phyloP scores from a whole-genome alignment of 2,113 vertebrate genomes.

The Colossoma macropomum region DNA sequence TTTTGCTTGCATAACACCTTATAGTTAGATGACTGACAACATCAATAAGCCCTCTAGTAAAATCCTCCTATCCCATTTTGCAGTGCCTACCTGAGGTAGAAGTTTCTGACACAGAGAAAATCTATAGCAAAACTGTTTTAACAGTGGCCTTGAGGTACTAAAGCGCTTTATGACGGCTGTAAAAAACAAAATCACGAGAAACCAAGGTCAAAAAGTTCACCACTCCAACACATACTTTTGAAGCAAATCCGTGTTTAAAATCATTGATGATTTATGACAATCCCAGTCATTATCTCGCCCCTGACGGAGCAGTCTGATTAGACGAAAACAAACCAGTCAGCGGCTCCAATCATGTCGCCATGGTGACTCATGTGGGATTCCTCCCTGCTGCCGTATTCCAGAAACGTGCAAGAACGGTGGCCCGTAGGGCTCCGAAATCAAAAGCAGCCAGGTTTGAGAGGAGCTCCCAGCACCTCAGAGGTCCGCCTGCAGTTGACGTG shows the following conservation, averaged over 20 bases:
- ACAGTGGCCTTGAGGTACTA: not conserved
- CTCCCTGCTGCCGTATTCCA: slow-evolving; percentile 23
- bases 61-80: not conserved
- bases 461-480: slow-evolving; percentile 50
- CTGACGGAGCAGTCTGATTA: not conserved
- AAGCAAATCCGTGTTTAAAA: not conserved
- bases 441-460: slow-evolving; percentile 68
- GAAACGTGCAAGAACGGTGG: slow-evolving; percentile 58
- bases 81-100: not conserved
- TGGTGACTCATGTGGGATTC: slow-evolving; percentile 40
- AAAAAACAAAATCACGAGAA: slow-evolving; percentile 20
- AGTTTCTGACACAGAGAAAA: slow-evolving; percentile 8
- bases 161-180: slow-evolving; percentile 3
- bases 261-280: not conserved
- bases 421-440: slow-evolving; percentile 69
- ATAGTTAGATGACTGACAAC: slow-evolving; percentile 4
- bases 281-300: not conserved
- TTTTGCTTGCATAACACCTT: not conserved
- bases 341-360: slow-evolving; percentile 8
- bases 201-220: slow-evolving; percentile 12
- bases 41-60: not conserved
- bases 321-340: slow-evolving; percentile 2
- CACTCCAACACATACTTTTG: slow-evolving; percentile 1
- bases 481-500: slow-evolving; percentile 48
- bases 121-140: slow-evolving; percentile 1